phyloP scores from a whole-genome alignment of 2,113 vertebrate genomes.

The Alectura lathami region DNA sequence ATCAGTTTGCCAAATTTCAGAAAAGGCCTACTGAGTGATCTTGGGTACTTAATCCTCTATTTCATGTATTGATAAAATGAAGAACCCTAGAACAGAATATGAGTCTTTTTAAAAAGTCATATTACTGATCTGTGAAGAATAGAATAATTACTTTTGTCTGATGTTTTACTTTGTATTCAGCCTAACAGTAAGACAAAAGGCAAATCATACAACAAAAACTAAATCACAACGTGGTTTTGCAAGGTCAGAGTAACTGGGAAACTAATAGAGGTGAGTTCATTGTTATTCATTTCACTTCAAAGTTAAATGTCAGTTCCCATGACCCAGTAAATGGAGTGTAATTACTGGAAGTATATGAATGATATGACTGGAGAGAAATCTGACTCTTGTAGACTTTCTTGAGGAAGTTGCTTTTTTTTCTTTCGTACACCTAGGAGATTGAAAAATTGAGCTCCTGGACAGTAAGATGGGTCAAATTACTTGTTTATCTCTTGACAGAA shows the following conservation, averaged over 20 bases:
- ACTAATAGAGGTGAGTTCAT: constrained; percentile 70
- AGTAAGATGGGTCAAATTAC: constrained; percentile 61
- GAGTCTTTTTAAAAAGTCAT: neutral
- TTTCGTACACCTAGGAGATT: constrained; percentile 57
- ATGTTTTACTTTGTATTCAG: neutral
- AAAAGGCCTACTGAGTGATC: neutral
- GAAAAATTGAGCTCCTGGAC: constrained; percentile 62
- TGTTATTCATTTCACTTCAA: constrained; percentile 75
- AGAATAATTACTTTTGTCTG: neutral
- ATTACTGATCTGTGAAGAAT: neutral
- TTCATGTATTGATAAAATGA: neutral
- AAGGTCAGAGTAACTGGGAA: constrained; percentile 65
- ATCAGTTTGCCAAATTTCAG: neutral
- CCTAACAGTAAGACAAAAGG: neutral
- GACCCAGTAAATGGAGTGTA: constrained; percentile 77
- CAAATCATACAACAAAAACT: constrained; percentile 6
- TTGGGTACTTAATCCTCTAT: fast-evolving
- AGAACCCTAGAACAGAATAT: neutral
- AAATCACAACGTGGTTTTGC: constrained; percentile 4
- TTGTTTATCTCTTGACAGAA: constrained; percentile 58
- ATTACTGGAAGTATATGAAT: constrained; percentile 75
- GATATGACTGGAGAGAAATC: constrained; percentile 61
- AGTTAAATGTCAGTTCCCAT: constrained; percentile 74
- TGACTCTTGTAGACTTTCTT: constrained; percentile 57
- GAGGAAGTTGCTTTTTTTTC: constrained; percentile 1